phyloP scores from a whole-genome alignment of 2,888 invertebrate genomes.

The Chromoteleia sp. region DNA sequence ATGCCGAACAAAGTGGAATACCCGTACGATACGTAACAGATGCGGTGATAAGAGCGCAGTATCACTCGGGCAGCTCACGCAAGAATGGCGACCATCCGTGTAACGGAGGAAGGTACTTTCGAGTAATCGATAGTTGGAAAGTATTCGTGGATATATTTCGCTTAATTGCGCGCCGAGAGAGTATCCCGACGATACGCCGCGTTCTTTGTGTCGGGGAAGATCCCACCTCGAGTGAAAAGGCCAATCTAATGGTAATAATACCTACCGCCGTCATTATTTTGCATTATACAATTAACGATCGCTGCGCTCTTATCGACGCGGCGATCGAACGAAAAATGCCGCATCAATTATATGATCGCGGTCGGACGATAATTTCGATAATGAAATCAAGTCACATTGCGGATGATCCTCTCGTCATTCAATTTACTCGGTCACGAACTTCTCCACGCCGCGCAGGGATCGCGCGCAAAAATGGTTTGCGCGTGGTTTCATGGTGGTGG shows the following conservation, averaged over 20 bases:
- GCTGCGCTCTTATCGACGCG: conserved; percentile 45
- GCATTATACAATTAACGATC: conserved; percentile 61
- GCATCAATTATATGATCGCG: conserved; percentile 46
- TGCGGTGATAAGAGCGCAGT: conserved; percentile 42
- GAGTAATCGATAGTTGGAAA: conserved; percentile 54
- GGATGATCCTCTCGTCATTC: conserved; percentile 21
- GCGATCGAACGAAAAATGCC: conserved; percentile 44
- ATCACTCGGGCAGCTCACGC: conserved; percentile 62
- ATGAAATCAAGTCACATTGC: conserved; percentile 31
- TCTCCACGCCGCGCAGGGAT: background rate
- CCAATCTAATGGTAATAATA: conserved; percentile 61
- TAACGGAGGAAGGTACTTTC: conserved; percentile 52
- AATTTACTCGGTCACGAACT: conserved; percentile 37
- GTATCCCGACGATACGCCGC: conserved; percentile 24
- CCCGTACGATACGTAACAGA: conserved; percentile 67
- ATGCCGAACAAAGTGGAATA: conserved; percentile 59
- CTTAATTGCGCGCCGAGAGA: conserved; percentile 50
- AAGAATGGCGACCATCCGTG: conserved; percentile 47
- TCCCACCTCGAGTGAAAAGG: conserved; percentile 46
- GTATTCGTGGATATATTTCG: conserved; percentile 35
- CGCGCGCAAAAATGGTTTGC: no score
- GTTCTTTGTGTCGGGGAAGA: conserved; percentile 23
- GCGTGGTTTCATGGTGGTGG: no score
- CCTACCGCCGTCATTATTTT: conserved; percentile 56
- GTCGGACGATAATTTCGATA: conserved; percentile 49